phyloP scores from a whole-genome alignment of 2,797 vertebrate species.

The Clamator glandarius region DNA sequence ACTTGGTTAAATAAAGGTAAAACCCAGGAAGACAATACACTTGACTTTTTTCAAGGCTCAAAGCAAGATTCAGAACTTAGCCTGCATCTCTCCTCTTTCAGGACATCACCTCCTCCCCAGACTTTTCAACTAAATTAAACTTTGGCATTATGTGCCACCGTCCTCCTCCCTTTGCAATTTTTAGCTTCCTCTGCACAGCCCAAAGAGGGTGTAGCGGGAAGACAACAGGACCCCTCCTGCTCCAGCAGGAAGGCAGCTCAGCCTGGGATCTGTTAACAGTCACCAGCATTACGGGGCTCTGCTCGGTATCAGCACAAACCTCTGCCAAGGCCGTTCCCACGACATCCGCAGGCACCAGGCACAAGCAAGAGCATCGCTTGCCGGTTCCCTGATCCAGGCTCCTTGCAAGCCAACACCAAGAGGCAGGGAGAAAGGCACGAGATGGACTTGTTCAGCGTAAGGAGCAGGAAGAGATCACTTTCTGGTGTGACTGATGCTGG shows the following conservation, averaged over 20 bases:
- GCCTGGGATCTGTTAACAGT: background rate
- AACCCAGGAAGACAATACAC: background rate
- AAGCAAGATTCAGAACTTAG: background rate
- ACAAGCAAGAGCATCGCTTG: background rate
- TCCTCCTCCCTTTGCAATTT: background rate
- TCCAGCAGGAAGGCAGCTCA: background rate
- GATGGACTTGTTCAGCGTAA: rapidly evolving
- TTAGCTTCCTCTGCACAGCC: background rate
- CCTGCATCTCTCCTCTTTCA: background rate
- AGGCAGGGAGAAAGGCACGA: no score
- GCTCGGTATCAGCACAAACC: no score
- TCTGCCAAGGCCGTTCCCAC: background rate
- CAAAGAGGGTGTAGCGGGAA: rapidly evolving
- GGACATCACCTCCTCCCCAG: background rate
- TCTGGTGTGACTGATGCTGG: background rate
- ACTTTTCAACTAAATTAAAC: background rate
- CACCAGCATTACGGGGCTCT: background rate
- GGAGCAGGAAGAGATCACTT: background rate
- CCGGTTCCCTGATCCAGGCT: background rate
- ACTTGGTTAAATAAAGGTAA: background rate
- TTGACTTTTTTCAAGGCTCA: background rate
- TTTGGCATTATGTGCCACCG: background rate
- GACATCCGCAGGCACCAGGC: background rate
- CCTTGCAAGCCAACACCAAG: background rate
- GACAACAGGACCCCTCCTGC: background rate